These are phyloP conservation scores for Morelia viridis DNA, from an alignment of 2,797 vertebrate genomes.

Conservation along the genomic window DNA sequence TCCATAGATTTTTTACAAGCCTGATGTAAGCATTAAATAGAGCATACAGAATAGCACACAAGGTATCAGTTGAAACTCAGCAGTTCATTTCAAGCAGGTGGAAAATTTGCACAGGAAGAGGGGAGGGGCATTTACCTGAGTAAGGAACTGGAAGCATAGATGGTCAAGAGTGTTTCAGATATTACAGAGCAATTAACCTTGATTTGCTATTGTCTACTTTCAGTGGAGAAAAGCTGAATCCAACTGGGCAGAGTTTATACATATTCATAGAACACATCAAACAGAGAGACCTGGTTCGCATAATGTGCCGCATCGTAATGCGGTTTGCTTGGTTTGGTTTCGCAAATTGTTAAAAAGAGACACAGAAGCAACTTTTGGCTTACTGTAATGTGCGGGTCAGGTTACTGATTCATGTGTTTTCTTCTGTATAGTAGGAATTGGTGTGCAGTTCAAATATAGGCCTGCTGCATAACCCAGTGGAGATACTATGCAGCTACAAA, in stretches of 20 bases:
- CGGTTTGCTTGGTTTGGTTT: neutral
- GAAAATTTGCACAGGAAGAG: neutral
- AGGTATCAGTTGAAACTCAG: neutral
- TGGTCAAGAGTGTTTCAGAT: neutral
- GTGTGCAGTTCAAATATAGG: constrained; percentile 24
- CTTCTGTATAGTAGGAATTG: neutral
- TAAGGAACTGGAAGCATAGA: neutral
- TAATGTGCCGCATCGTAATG: neutral
- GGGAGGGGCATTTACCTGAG: neutral
- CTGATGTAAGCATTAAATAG: neutral
- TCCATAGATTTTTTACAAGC: neutral
- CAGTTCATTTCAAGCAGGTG: neutral
- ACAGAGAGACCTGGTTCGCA: neutral
- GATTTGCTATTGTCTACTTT: neutral
- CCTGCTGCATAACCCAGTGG: neutral
- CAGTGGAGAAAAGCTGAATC: neutral
- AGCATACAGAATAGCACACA: neutral
- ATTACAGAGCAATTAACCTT: neutral
- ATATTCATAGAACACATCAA: constrained; percentile 17
- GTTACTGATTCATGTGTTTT: neutral
- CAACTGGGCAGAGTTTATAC: neutral
- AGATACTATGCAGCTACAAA: neutral
- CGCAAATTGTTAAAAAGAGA: neutral
- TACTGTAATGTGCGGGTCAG: neutral
- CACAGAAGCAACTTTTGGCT: neutral